Evolutionary conservation across 2,797 vertebrate species (phyloP).

Genomic region (Odontamblyopus lacepedii): DNA sequence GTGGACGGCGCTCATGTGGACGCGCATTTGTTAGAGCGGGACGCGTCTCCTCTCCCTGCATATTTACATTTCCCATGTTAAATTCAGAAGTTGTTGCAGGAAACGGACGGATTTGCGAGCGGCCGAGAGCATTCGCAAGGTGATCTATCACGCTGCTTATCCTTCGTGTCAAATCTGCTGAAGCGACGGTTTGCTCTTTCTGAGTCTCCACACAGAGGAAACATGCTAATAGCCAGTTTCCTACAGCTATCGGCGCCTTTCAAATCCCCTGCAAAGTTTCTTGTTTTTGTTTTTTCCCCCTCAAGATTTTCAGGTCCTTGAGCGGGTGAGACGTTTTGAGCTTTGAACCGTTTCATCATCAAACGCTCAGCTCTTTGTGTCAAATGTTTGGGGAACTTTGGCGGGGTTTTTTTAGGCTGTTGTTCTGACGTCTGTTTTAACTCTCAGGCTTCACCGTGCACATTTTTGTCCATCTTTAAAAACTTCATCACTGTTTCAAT

Average conservation of each 20-base stretch:
- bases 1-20: conserved; percentile 38
- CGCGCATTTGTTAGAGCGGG: conserved; percentile 56
- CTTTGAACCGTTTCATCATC: too few relatives aligned
- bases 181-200: conserved; percentile 48
- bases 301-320: too few relatives aligned
- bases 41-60: conserved; percentile 34
- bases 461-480: too few relatives aligned
- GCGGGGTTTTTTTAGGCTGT: too few relatives aligned
- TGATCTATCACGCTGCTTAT: conserved; percentile 61
- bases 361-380: too few relatives aligned
- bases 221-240: conserved; percentile 12
- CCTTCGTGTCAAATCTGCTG: conserved; percentile 54
- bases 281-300: too few relatives aligned
- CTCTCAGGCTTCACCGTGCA: too few relatives aligned
- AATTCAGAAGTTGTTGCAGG: conserved; percentile 41
- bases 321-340: too few relatives aligned
- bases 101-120: conserved; percentile 41
- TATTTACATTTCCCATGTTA: conserved; percentile 36
- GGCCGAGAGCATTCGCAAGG: conserved; percentile 32
- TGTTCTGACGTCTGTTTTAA: too few relatives aligned
- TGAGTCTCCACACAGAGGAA: conserved; percentile 35
- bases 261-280: background rate
- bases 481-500: too few relatives aligned
- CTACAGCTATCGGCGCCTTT: background rate
- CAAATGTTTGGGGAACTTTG: too few relatives aligned